These are phyloP conservation scores for Nipponacmea schrenckii DNA, from an alignment of 2,888 invertebrate species.

Conservation along the genomic window DNA sequence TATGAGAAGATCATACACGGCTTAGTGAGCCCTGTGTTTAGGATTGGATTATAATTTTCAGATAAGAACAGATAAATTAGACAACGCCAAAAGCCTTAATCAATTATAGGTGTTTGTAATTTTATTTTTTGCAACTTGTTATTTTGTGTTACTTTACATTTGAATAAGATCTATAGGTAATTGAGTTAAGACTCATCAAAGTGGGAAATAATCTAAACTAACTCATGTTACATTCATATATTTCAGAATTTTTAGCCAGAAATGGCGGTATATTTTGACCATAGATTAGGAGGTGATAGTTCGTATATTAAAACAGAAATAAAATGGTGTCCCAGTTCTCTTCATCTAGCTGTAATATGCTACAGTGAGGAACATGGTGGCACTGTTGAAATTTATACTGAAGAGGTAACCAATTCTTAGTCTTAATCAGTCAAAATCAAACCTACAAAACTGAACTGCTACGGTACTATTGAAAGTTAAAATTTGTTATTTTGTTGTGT, in stretches of 20 bases:
- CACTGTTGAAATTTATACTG: conserved; percentile 86
- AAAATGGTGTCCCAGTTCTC: conserved; percentile 84
- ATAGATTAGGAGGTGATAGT: conserved; percentile 56
- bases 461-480: neutral
- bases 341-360: conserved; percentile 85
- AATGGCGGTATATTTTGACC: conserved; percentile 68
- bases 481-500: neutral
- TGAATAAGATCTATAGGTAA: no score
- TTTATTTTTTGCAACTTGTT: no score
- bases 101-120: no score
- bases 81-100: no score
- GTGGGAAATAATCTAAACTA: no score
- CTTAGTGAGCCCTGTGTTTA: no score
- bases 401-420: conserved; percentile 75
- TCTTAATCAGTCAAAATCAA: neutral
- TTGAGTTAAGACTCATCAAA: no score
- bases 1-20: no score
- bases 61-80: no score
- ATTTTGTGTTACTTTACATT: no score
- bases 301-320: conserved; percentile 69
- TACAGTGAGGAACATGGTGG: conserved; percentile 90
- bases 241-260: conserved; percentile 6
- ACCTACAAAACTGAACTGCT: neutral
- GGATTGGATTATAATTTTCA: no score
- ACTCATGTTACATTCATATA: neutral